Evolutionary conservation across 2,888 invertebrate species (phyloP).

Genomic region (Lasioglossum marginatum): DNA sequence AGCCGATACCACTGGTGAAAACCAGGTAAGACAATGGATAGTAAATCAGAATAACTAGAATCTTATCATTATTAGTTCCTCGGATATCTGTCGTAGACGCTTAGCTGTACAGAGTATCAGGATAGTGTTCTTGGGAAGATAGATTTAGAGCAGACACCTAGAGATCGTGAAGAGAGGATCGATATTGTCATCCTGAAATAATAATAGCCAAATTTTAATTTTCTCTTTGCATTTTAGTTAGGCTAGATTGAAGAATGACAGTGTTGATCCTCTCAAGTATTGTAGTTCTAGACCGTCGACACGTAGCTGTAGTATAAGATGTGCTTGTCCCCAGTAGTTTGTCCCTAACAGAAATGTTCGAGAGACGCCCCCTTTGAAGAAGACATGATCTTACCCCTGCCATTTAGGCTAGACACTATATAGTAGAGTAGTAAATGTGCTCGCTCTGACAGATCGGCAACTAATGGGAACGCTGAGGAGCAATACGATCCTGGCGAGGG

Average conservation of each 20-base stretch:
- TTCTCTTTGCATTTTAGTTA: not conserved
- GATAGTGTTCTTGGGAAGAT: not conserved
- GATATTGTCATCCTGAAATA: not conserved
- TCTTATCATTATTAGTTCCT: slow-evolving; percentile 27
- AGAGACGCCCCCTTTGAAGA: not conserved
- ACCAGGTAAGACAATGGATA: slow-evolving; percentile 74
- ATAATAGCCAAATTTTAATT: not conserved
- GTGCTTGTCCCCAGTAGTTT: slow-evolving; percentile 36
- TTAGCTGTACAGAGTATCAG: slow-evolving; percentile 31
- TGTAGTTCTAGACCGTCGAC: not conserved
- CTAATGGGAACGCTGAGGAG: slow-evolving; percentile 71
- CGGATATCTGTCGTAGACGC: slow-evolving; percentile 47
- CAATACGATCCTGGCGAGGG: slow-evolving; percentile 74
- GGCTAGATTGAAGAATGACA: not conserved
- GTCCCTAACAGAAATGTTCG: slow-evolving; percentile 3
- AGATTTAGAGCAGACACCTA: not conserved
- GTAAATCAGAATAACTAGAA: not conserved
- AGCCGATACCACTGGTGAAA: slow-evolving; percentile 83
- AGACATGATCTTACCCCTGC: slow-evolving; percentile 23
- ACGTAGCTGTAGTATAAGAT: slow-evolving; percentile 43
- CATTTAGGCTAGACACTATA: slow-evolving; percentile 33
- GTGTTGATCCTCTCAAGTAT: not conserved
- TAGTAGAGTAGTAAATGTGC: slow-evolving; percentile 79
- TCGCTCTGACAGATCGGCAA: slow-evolving; percentile 79
- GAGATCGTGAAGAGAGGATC: not conserved